Conservation (phyloP, 2,113 vertebrate genomes). For the Glaucidium brasilianum region DNA sequence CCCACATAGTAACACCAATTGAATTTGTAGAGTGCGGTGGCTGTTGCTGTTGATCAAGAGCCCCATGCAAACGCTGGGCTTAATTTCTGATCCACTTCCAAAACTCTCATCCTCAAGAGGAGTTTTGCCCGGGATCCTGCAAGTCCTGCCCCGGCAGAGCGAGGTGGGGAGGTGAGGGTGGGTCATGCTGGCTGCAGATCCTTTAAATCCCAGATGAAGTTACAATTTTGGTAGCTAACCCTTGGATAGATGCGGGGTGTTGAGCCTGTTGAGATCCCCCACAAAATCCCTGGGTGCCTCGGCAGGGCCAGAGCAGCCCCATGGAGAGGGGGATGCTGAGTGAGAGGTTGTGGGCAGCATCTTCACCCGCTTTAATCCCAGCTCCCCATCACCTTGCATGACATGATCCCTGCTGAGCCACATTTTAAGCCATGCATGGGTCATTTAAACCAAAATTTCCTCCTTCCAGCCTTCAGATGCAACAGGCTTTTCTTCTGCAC, state of each 20-base stretch:
- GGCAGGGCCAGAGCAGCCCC: neutral
- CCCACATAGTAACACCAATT: accelerated
- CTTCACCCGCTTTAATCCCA: accelerated
- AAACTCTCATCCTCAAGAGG: neutral
- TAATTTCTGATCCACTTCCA: neutral
- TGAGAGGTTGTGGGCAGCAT: neutral
- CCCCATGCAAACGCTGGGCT: neutral
- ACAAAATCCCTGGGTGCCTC: neutral
- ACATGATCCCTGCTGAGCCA: neutral
- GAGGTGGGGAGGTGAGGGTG: neutral
- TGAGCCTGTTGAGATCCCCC: neutral
- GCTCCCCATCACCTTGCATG: neutral
- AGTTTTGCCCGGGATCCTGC: neutral
- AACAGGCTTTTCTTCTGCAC: neutral
- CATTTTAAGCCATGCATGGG: neutral
- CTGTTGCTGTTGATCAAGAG: neutral
- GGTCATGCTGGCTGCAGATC: neutral
- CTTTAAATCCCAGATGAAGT: neutral
- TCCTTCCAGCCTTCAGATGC: neutral
- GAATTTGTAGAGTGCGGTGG: accelerated
- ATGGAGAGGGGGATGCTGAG: accelerated
- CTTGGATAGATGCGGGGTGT: accelerated
- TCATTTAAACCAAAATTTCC: neutral
- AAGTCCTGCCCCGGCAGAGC: neutral
- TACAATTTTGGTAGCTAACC: accelerated